These are phyloP conservation scores for Notarius quadriscutis DNA, from an alignment of 2,113 vertebrate genomes.

Conservation along the genomic window DNA sequence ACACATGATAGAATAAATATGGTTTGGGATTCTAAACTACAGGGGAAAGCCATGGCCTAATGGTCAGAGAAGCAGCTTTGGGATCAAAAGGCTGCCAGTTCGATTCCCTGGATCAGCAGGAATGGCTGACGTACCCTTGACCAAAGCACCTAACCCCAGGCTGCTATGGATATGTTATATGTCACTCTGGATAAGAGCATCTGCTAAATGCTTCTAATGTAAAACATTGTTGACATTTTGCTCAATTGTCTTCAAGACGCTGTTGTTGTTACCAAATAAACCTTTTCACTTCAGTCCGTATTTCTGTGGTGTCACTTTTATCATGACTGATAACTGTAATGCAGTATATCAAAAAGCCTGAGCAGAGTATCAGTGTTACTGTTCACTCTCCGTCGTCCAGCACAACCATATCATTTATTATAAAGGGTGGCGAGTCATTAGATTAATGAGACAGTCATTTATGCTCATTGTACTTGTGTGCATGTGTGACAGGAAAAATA, in stretches of 20 bases:
- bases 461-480: background rate
- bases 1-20: background rate
- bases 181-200: no score
- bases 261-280: background rate
- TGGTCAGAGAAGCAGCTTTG: no score
- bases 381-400: conserved; percentile 47
- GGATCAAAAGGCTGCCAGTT: no score
- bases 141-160: no score
- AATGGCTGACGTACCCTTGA: no score
- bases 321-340: conserved; percentile 53
- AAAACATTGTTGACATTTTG: background rate
- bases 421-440: conserved; percentile 61
- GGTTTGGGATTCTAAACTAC: background rate
- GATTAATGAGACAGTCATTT: conserved; percentile 57
- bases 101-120: no score
- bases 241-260: background rate
- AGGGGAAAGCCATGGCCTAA: no score
- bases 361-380: conserved; percentile 34
- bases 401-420: conserved; percentile 60
- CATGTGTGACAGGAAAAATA: background rate
- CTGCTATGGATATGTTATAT: no score
- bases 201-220: no score
- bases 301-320: conserved; percentile 56
- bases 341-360: conserved; percentile 57
- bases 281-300: conserved; percentile 48